phyloP scores from a whole-genome alignment of 2,888 invertebrate species.

The Dinocampus coccinellae region DNA sequence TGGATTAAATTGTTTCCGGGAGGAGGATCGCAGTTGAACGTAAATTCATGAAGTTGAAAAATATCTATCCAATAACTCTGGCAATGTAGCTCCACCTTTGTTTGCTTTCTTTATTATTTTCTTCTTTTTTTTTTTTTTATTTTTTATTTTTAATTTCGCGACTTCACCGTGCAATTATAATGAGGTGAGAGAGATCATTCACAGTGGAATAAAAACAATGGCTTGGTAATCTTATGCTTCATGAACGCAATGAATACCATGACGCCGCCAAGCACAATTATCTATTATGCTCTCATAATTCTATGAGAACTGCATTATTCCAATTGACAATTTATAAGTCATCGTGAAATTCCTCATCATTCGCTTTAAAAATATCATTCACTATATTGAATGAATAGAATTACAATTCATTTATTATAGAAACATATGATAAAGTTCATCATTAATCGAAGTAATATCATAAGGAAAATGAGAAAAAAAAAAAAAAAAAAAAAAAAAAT shows the following conservation, averaged over 20 bases:
- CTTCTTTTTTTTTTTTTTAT: conserved; percentile 26
- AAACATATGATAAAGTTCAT: too few relatives aligned
- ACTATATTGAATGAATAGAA: too few relatives aligned
- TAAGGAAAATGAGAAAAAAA: too few relatives aligned
- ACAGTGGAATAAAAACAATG: conserved; percentile 42
- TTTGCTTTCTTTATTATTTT: conserved; percentile 2
- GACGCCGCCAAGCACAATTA: conserved; percentile 34
- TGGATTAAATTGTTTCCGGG: conserved; percentile 35
- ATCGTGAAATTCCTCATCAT: not conserved
- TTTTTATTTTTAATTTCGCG: too few relatives aligned
- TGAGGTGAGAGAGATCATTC: conserved; percentile 45
- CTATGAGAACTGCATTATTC: not conserved
- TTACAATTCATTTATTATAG: too few relatives aligned
- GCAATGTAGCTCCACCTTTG: conserved; percentile 14
- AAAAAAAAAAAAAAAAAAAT: too few relatives aligned
- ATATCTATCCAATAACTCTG: conserved; percentile 38
- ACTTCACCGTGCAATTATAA: conserved; percentile 37
- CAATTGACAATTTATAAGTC: not conserved
- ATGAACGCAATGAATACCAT: conserved; percentile 36
- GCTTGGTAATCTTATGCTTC: conserved; percentile 43
- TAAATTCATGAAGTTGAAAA: conserved; percentile 41
- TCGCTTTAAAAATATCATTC: conserved; percentile 3
- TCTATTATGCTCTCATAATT: conserved; percentile 19
- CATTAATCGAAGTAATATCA: too few relatives aligned
- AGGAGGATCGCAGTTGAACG: conserved; percentile 38